Evolutionary conservation across 1,140 invertebrate genomes (phyloP).

Genomic region (Nomia melanderi): DNA sequence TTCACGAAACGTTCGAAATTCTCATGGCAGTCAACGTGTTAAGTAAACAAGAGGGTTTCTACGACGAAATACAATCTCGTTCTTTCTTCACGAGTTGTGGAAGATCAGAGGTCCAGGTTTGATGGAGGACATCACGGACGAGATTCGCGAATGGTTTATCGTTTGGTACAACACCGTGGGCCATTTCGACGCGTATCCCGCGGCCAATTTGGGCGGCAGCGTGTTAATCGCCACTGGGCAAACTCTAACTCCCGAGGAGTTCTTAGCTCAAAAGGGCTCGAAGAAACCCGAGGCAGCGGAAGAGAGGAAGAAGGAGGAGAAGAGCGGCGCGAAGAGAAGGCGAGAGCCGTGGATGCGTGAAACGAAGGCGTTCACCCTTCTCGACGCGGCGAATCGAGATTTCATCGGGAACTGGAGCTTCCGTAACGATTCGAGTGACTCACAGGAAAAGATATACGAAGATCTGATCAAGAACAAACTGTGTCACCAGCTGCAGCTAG

Average conservation of each 20-base stretch:
- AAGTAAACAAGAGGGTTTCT: too few species aligned
- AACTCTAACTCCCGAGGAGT: slow-evolving; percentile 81
- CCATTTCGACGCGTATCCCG: slow-evolving; percentile 82
- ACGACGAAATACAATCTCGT: too few species aligned
- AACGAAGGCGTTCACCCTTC: slow-evolving; percentile 68
- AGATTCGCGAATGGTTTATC: slow-evolving; percentile 86
- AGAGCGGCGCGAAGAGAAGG: slow-evolving; percentile 10
- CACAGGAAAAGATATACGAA: slow-evolving; percentile 77
- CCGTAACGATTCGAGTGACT: slow-evolving; percentile 75
- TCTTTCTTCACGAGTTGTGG: slow-evolving; percentile 67
- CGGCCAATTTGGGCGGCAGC: slow-evolving; percentile 80
- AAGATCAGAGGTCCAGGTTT: slow-evolving; percentile 82
- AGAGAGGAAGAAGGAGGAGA: slow-evolving; percentile 47
- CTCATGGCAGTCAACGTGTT: too few species aligned
- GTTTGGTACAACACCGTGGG: slow-evolving; percentile 82
- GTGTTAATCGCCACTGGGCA: slow-evolving; percentile 81
- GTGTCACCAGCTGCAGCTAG: slow-evolving; percentile 81
- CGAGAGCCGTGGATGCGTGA: slow-evolving; percentile 65
- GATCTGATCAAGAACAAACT: slow-evolving; percentile 81
- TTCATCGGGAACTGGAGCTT: slow-evolving; percentile 79
- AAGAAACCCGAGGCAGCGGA: slow-evolving; percentile 41
- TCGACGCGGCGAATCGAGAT: slow-evolving; percentile 74
- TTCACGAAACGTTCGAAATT: too few species aligned
- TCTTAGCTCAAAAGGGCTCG: slow-evolving; percentile 65
- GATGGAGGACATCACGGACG: slow-evolving; percentile 86